Evolutionary conservation across 2,888 invertebrate genomes (phyloP), one percentile per base, ranked within the genome.

Genomic region (Fabriciana adippe): DNA sequence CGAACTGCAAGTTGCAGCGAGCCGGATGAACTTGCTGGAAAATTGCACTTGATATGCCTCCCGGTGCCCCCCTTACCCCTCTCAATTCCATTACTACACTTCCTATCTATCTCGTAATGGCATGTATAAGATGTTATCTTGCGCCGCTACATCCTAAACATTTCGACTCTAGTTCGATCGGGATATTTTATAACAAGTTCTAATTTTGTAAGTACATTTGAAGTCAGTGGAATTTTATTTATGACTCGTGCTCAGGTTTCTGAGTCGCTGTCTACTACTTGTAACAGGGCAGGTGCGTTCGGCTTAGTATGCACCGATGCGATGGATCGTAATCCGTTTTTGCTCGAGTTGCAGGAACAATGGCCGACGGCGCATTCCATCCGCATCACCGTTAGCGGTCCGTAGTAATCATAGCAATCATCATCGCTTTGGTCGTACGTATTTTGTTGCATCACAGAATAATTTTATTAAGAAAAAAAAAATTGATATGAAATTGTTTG

Each of bases 311-410:
- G 84, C 84, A 82, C 75, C 78, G 81, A 76, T 78, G 78, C 78
- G 81, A 75, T 78, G 78, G 78, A 79, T 79, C 78, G 78, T 81
- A 85, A 77, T 84, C 83, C 78, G 85, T 88, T 90, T 89, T 88
- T 89, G 85, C 85, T 75, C 75, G 72, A 74, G 77, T 76, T 76
- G 76, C 76, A 81, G 82, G 83, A 89, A 90, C 90, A 90, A 90
- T 90, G 88, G 85, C 84, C 84, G 82, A 73, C 75, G 77, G 78
- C 84, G 82, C 91, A 90, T 90, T 89, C 91, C 90, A 80, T 78
- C 81, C 74, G 76, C 79, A 81, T 79, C 88, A 88, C 90, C 90
- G 91, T 90, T 90, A 90, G 76, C 79, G 80, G 59, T 73, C 83
- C 80, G 77, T 77, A 76, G 82, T 86, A 84, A 87, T 88, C 83